Evolutionary conservation across 2,113 vertebrate genomes (phyloP), one percentile per base, ranked within the genome.

Genomic region (Nibea albiflora): DNA sequence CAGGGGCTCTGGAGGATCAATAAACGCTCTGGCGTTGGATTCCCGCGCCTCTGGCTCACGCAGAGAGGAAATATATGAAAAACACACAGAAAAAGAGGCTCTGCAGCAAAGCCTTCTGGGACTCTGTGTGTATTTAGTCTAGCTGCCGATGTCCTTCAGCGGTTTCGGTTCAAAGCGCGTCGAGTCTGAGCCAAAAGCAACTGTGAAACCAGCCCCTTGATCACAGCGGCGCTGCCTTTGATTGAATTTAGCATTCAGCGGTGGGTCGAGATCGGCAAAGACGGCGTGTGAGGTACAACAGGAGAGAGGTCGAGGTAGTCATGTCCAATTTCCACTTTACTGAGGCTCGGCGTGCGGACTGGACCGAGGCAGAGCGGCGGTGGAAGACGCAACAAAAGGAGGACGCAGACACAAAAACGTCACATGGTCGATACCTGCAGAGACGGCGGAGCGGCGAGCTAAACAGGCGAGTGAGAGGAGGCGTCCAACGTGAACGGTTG

Each of bases 1-100:
- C 85, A 54, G 88, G 85, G 91, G 89, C 91, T 95, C 92, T 56
- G 84, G 93, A 94, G 94, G 94, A 95, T 96, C 94, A 94, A 94
- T 96, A 80, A 94, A 94, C 1, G 1, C 67, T 78, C 75, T 69
- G 86, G 90, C 89, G 85, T 54, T 76, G 71, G 78, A 73, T 65
- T 69, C 74, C 73, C 46, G 3, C 64, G 85, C 89, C 89, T 80
- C 84, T 83, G 92, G 81, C 83, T 80, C 84, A 80, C 26, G 92
- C 83, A 87, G 85, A 84, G 87, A 92, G 80, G 73, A 4, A 47
- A 91, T 86, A 83, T 85, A 82, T 73, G 75, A 86, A 68, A 81
- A 68, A 68, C 64, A 63, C 12, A 12, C 12, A 12, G 44, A 76
- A 66, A 71, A 73, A 39, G 42, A 3, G 58, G 39, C 61, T 66